Evolutionary conservation across 2,797 vertebrate genomes (phyloP).

Genomic region (Anguilla anguilla): DNA sequence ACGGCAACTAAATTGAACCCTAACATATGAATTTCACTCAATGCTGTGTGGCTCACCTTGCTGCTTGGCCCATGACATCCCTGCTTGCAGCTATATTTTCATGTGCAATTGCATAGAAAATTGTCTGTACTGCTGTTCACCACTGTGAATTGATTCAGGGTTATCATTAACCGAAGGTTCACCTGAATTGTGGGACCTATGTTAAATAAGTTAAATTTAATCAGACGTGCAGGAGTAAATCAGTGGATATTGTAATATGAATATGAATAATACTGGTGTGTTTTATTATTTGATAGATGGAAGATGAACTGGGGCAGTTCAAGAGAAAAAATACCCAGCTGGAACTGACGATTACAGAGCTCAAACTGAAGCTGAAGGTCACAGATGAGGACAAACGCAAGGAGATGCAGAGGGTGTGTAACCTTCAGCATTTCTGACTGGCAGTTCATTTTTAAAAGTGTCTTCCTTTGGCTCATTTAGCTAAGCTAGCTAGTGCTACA

Average conservation of each 20-base stretch:
- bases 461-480: background rate
- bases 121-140: too few relatives aligned
- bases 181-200: background rate
- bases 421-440: background rate
- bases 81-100: too few relatives aligned
- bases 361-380: conserved; percentile 81
- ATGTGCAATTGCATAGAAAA: too few relatives aligned
- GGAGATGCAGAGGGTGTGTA: conserved; percentile 80
- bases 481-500: background rate
- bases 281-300: conserved; percentile 75
- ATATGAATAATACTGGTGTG: background rate
- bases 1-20: too few relatives aligned
- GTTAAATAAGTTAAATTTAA: background rate
- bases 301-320: conserved; percentile 77
- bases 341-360: conserved; percentile 76
- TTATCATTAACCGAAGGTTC: background rate
- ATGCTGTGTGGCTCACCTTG: too few relatives aligned
- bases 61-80: too few relatives aligned
- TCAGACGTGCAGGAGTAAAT: background rate
- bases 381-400: conserved; percentile 74
- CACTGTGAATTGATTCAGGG: too few relatives aligned
- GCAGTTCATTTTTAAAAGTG: background rate
- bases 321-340: conserved; percentile 78
- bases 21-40: too few relatives aligned
- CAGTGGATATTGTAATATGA: background rate